These are phyloP conservation scores for Mycogona germanica DNA, from an alignment of 2,888 invertebrate species.

Conservation along the genomic window DNA sequence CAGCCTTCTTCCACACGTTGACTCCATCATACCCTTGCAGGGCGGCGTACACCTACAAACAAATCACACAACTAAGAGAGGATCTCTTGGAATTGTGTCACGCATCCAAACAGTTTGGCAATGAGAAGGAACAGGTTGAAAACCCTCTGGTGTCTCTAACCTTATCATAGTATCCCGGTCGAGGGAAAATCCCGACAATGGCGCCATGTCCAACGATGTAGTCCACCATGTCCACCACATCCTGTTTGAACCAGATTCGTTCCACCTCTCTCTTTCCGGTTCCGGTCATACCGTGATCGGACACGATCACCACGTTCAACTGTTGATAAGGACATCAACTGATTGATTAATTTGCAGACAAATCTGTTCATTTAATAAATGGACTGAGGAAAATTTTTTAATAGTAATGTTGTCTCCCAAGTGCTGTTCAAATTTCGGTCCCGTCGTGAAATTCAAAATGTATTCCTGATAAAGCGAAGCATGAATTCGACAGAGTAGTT, in stretches of 20 bases:
- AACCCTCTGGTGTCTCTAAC: conserved; percentile 19
- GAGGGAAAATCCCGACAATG: conserved; percentile 27
- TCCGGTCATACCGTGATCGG: conserved; percentile 35
- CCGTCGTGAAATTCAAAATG: no score
- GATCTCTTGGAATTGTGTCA: no score
- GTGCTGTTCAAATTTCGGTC: no score
- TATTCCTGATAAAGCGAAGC: no score
- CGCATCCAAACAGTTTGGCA: no score
- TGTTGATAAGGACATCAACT: conserved; percentile 18
- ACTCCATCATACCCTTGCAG: neutral
- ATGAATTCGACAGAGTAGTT: no score
- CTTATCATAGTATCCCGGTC: conserved; percentile 21
- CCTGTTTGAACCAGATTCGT: conserved; percentile 27
- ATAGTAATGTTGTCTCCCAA: no score
- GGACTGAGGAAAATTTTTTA: no score
- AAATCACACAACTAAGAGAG: neutral
- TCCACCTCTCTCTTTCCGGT: conserved; percentile 26
- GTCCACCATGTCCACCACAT: conserved; percentile 25
- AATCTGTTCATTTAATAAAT: neutral
- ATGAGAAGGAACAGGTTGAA: neutral
- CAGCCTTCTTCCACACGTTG: conserved; percentile 27
- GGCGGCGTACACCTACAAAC: conserved; percentile 8
- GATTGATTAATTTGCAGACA: neutral
- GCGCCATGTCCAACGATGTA: conserved; percentile 28
- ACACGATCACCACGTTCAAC: conserved; percentile 33